Conservation (phyloP, 2,888 invertebrate genomes). For the Willowsia nigromaculata region DNA sequence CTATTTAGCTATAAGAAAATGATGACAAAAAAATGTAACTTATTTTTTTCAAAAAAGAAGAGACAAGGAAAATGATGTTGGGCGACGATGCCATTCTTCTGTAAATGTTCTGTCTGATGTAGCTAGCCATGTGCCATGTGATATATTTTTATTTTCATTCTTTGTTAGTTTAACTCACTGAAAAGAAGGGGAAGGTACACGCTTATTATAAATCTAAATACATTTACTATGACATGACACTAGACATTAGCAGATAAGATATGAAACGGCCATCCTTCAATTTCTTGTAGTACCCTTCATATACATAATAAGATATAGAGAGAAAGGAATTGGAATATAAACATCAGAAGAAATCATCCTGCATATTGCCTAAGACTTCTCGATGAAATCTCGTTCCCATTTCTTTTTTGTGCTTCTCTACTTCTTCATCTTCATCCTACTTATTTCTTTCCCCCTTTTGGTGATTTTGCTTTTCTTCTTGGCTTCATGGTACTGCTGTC, state of each 20-base stretch:
- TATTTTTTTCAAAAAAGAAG: background rate
- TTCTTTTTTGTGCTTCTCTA: slow-evolving; percentile 37
- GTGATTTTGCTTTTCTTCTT: slow-evolving; percentile 29
- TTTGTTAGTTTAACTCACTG: background rate
- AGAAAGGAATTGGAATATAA: background rate
- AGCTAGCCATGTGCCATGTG: background rate
- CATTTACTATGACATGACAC: background rate
- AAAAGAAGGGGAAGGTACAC: background rate
- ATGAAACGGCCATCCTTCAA: slow-evolving; percentile 34
- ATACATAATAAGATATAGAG: background rate
- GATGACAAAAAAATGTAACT: slow-evolving; percentile 16
- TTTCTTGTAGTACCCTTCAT: background rate
- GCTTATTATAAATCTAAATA: background rate
- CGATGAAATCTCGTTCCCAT: slow-evolving; percentile 43
- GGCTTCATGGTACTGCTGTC: background rate
- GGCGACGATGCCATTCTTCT: slow-evolving; percentile 13
- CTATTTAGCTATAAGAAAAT: background rate
- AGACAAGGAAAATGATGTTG: background rate
- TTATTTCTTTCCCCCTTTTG: slow-evolving; percentile 10
- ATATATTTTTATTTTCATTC: background rate
- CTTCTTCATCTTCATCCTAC: slow-evolving; percentile 35
- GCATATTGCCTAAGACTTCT: slow-evolving; percentile 61
- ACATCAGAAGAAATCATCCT: slow-evolving; percentile 12
- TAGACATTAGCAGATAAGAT: slow-evolving; percentile 24
- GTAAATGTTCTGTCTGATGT: background rate